Evolutionary conservation across 2,888 invertebrate genomes (phyloP).

Genomic region (Copidosoma aretas): DNA sequence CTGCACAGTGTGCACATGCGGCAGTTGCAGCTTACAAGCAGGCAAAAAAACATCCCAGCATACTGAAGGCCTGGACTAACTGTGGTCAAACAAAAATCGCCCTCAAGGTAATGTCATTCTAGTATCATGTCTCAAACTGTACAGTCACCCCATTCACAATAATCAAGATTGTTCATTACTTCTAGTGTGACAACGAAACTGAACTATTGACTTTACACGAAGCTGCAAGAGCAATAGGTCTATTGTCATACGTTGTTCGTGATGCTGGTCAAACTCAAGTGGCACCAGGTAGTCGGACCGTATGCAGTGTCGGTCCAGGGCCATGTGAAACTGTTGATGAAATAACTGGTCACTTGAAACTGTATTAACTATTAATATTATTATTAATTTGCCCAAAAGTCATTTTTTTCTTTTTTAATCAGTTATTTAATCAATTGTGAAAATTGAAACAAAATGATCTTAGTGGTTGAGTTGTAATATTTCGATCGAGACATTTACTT

Average conservation of each 20-base stretch:
- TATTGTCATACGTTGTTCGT: constrained; percentile 77
- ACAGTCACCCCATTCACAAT: background rate
- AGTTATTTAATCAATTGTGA: background rate
- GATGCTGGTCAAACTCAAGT: constrained; percentile 96
- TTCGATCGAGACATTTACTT: no score
- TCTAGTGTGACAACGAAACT: constrained; percentile 74
- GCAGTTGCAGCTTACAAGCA: constrained; percentile 85
- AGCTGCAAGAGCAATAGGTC: constrained; percentile 73
- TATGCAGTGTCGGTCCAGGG: constrained; percentile 92
- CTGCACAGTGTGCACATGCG: constrained; percentile 95
- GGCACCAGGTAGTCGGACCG: constrained; percentile 85
- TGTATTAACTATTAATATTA: constrained; percentile 28
- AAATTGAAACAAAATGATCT: no score
- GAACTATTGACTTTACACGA: constrained; percentile 74
- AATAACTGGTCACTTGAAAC: constrained; percentile 82
- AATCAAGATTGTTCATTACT: background rate
- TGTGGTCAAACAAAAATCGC: constrained; percentile 89
- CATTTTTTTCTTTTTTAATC: background rate
- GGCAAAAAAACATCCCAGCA: constrained; percentile 70
- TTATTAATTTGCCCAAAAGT: background rate
- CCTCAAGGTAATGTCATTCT: constrained; percentile 67
- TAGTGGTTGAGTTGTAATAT: no score
- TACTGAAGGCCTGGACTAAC: constrained; percentile 70
- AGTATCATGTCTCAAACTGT: background rate
- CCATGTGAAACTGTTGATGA: constrained; percentile 76